Conservation (phyloP, 2,888 invertebrate genomes). For the Aphidius colemani region DNA sequence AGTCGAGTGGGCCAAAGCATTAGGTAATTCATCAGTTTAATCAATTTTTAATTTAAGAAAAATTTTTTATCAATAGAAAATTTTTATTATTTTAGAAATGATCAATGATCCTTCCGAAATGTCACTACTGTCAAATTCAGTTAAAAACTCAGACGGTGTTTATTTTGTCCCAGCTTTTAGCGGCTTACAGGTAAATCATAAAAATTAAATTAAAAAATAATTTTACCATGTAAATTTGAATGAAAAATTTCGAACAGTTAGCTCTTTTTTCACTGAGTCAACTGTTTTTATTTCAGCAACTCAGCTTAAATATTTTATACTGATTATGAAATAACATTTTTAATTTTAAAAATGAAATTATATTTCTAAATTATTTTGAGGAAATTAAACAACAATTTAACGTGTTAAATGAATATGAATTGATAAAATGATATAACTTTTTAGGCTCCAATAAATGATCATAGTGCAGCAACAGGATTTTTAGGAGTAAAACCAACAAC, state of each 20-base stretch:
- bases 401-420: not conserved
- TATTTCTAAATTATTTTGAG: not conserved
- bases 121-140: slow-evolving; percentile 70
- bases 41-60: not conserved
- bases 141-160: slow-evolving; percentile 75
- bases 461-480: slow-evolving; percentile 82
- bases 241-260: slow-evolving; percentile 6
- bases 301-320: too few species aligned
- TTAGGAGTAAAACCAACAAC: slow-evolving; percentile 78
- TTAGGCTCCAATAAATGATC: slow-evolving; percentile 89
- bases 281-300: too few species aligned
- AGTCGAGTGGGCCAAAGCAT: slow-evolving; percentile 80
- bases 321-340: too few species aligned
- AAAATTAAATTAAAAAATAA: not conserved
- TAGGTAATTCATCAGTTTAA: slow-evolving; percentile 62
- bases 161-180: slow-evolving; percentile 90
- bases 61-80: slow-evolving; percentile 1
- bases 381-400: too few species aligned
- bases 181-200: slow-evolving; percentile 76
- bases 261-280: too few species aligned
- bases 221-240: not conserved
- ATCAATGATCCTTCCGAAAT: slow-evolving; percentile 70
- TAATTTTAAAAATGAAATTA: not conserved
- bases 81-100: slow-evolving; percentile 61
- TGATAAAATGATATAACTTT: slow-evolving; percentile 6